Evolutionary conservation across 2,113 vertebrate species (phyloP), one percentile per base, ranked within the genome.

Genomic region (Gallinago jamesoni): DNA sequence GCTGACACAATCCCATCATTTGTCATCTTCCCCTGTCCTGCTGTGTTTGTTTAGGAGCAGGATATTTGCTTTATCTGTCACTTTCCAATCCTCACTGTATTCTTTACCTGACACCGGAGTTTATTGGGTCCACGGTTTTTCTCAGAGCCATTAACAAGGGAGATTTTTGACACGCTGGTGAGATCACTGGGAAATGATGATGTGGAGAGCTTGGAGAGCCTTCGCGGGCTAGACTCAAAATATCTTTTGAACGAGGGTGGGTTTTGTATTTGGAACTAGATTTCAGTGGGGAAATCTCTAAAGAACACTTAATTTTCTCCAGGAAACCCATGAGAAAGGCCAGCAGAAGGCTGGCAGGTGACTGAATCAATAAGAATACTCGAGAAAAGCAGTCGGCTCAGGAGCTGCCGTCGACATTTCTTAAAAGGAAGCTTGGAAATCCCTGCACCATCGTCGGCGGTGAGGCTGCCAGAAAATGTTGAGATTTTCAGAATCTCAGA

Each of bases 11-110:
- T 98, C 98, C 97, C 98, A 92, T 98, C 98, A 98, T 99, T 98
- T 98, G 98, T 99, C 99, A 99, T 98, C 95, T 93, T 97, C 97
- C 95, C 97, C 98, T 97, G 98, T 98, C 98, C 98, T 97, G 98
- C 98, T 98, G 98, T 98, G 98, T 98, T 98, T 99, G 98, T 98
- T 98, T 97, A 98, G 97, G 97, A 97, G 97, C 92, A 35, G 83
- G 85, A 94, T 98, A 96, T 97, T 98, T 98, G 97, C 97, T 98
- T 97, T 97, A 94, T 97, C 98, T 96, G 97, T 94, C 96, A 81
- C 93, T 97, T 98, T 93, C 96, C 97, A 93, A 89, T 96, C 96
- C 93, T 96, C 81, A 5, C 89, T 45, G 81, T 85, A 73, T 92
- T 83, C 96, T 97, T 94, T 94, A 76, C 83, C 93, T 77, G 87